These are phyloP conservation scores for Abramis brama DNA, from an alignment of 2,113 vertebrate species.

Conservation along the genomic window DNA sequence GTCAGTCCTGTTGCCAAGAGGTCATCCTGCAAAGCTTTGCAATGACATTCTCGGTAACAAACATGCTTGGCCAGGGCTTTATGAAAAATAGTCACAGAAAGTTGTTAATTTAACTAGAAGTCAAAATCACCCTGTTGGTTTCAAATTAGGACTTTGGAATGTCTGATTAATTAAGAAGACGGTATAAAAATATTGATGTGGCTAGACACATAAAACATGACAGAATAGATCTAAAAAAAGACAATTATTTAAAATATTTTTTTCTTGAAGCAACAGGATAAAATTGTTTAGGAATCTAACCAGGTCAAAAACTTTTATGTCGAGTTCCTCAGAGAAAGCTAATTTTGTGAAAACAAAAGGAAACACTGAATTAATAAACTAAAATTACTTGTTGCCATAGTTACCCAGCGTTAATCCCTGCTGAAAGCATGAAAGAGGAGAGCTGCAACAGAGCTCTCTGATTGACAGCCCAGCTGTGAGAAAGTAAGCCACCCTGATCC, in stretches of 20 bases:
- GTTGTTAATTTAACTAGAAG: background rate
- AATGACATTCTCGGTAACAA: background rate
- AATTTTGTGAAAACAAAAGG: conserved; percentile 38
- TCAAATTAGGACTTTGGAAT: background rate
- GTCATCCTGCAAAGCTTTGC: conserved; percentile 21
- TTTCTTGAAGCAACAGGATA: background rate
- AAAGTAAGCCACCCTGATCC: conserved; percentile 27
- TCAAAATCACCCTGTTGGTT: background rate
- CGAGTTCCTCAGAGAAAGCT: conserved; percentile 57
- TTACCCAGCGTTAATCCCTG: conserved; percentile 65
- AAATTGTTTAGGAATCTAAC: background rate
- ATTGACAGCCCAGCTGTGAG: conserved; percentile 62
- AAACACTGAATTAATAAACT: conserved; percentile 65
- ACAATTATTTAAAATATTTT: background rate
- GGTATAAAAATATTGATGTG: background rate
- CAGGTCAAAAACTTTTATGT: background rate
- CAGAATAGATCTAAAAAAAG: background rate
- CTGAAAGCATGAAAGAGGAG: conserved; percentile 61
- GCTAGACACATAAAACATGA: background rate
- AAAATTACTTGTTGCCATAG: conserved; percentile 74
- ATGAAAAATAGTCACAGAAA: background rate
- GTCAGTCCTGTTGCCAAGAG: conserved; percentile 29
- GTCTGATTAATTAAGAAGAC: background rate
- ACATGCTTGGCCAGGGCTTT: background rate
- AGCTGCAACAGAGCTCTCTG: conserved; percentile 43